A percentile compares a stretch with the other conserved stretches of the same genome.
Conservation (phyloP, 2,888 invertebrate genomes). For the Penaeus monodon region DNA sequence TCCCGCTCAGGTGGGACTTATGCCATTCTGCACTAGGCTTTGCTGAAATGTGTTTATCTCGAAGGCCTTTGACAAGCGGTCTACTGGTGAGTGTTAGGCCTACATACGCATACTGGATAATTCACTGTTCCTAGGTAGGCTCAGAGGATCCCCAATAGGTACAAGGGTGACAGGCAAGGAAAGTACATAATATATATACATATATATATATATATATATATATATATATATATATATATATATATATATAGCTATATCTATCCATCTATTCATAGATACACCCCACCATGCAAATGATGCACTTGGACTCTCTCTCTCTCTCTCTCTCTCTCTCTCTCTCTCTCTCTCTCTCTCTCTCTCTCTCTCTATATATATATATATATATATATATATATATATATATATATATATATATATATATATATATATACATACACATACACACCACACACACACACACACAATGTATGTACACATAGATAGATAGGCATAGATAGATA, state of each 20-base stretch:
- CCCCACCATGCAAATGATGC: neutral
- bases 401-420: no score
- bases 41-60: constrained; percentile 30
- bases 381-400: no score
- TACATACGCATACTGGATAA: constrained; percentile 12
- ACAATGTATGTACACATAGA: no score
- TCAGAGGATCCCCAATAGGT: no score
- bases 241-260: neutral
- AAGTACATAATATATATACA: no score
- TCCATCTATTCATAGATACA: neutral
- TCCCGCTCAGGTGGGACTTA: neutral
- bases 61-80: constrained; percentile 30
- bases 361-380: neutral
- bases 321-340: constrained; percentile 1
- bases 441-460: no score
- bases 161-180: no score
- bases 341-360: constrained; percentile 2
- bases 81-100: constrained; percentile 19
- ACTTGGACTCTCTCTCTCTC: neutral
- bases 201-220: no score
- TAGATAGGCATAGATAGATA: no score
- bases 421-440: no score
- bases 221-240: no score
- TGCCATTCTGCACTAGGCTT: neutral
- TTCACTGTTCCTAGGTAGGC: neutral